phyloP scores from a whole-genome alignment of 2,113 vertebrate species.

The Labeo rohita region DNA sequence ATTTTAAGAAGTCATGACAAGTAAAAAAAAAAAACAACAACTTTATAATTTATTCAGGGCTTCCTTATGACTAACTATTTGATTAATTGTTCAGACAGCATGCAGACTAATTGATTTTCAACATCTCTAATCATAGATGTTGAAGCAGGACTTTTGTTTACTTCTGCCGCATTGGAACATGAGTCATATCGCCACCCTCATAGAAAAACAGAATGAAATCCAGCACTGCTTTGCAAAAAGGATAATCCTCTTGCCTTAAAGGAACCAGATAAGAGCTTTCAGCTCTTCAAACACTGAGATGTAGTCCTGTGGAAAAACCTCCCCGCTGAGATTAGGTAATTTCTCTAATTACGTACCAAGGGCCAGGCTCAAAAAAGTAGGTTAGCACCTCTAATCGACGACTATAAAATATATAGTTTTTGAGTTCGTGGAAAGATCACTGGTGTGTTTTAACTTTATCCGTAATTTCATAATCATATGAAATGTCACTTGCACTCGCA shows the following conservation, averaged over 20 bases:
- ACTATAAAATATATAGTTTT: background rate
- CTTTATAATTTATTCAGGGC: background rate
- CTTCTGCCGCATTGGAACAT: background rate
- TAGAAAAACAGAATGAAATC: conserved; percentile 21
- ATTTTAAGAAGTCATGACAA: background rate
- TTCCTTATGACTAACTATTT: background rate
- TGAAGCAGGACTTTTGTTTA: background rate
- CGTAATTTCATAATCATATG: background rate
- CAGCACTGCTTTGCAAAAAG: background rate
- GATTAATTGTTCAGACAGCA: background rate
- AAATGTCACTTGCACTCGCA: background rate
- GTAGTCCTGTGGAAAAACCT: conserved; percentile 11
- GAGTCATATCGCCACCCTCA: background rate
- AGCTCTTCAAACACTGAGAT: conserved; percentile 29
- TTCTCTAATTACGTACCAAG: conserved; percentile 2
- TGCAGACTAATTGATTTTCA: background rate
- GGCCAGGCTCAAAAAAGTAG: conserved; percentile 26
- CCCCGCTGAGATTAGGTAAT: background rate
- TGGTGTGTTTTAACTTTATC: background rate
- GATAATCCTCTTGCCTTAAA: conserved; percentile 28
- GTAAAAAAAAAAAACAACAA: background rate
- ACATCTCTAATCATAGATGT: background rate
- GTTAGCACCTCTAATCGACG: conserved; percentile 19
- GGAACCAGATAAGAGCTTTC: conserved; percentile 21
- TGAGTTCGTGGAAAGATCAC: background rate